These are phyloP conservation scores for Panthera leo DNA, from an alignment of 2,113 vertebrate species.

Conservation along the genomic window DNA sequence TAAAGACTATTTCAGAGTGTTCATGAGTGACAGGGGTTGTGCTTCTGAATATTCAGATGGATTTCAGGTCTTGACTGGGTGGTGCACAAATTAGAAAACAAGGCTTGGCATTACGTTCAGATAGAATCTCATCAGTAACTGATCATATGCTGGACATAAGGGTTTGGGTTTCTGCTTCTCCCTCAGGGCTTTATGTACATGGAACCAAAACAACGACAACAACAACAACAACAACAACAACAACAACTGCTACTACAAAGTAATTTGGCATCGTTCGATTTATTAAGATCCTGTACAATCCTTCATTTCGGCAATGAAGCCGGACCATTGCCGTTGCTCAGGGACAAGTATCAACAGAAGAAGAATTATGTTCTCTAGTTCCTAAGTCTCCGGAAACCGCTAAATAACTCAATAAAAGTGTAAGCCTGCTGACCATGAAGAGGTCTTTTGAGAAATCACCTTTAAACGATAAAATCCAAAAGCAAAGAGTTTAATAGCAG, in stretches of 20 bases:
- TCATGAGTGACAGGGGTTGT: neutral
- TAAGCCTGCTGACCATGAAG: neutral
- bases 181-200: neutral
- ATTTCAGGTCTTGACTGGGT: neutral
- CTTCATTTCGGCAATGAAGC: slow-evolving; percentile 15
- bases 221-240: neutral
- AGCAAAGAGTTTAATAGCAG: neutral
- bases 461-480: slow-evolving; percentile 15
- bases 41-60: slow-evolving; percentile 38
- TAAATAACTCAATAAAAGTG: slow-evolving; percentile 49
- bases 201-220: neutral
- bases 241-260: neutral
- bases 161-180: neutral
- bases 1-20: neutral
- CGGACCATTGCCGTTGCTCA: neutral
- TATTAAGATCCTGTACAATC: slow-evolving; percentile 54
- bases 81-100: neutral
- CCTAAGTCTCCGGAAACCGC: slow-evolving; percentile 7
- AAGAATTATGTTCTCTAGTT: slow-evolving; percentile 30
- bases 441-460: slow-evolving; percentile 8
- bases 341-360: neutral
- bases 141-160: neutral
- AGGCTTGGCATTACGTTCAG: neutral
- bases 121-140: neutral
- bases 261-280: slow-evolving; percentile 19